phyloP scores from a whole-genome alignment of 1,140 invertebrate species.

The Papilio dardanus region DNA sequence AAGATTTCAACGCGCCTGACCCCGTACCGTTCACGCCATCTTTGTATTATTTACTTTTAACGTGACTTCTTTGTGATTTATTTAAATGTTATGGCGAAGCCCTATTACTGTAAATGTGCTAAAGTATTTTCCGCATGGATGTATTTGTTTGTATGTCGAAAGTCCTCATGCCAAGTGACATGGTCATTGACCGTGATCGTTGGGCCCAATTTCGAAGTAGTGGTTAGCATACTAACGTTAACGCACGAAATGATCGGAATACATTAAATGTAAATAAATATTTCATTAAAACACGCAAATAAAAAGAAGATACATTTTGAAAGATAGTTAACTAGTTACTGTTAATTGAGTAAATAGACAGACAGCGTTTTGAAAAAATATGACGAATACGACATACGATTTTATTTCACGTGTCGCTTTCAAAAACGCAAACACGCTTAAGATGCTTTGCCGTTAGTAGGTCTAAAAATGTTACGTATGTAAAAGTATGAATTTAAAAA shows the following conservation, averaged over 20 bases:
- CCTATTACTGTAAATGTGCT: slow-evolving; percentile 15
- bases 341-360: no score
- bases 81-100: neutral
- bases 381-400: no score
- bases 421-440: no score
- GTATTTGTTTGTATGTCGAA: neutral
- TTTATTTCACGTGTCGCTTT: no score
- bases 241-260: slow-evolving; percentile 2
- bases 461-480: slow-evolving; percentile 1
- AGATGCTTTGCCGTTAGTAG: no score
- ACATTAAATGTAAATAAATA: no score
- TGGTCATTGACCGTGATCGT: slow-evolving; percentile 66
- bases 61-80: neutral
- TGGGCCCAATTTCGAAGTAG: slow-evolving; percentile 51
- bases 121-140: neutral
- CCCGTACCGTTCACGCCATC: slow-evolving; percentile 21
- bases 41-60: slow-evolving; percentile 22
- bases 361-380: no score
- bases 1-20: slow-evolving; percentile 51
- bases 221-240: slow-evolving; percentile 58
- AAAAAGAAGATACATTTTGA: no score
- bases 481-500: slow-evolving; percentile 26
- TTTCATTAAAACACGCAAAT: no score
- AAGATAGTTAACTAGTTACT: no score
- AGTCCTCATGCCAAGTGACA: slow-evolving; percentile 30